Base-by-base conservation (phyloP, 2,113 vertebrate genomes). In the Plecturocebus donacophilus region DNA sequence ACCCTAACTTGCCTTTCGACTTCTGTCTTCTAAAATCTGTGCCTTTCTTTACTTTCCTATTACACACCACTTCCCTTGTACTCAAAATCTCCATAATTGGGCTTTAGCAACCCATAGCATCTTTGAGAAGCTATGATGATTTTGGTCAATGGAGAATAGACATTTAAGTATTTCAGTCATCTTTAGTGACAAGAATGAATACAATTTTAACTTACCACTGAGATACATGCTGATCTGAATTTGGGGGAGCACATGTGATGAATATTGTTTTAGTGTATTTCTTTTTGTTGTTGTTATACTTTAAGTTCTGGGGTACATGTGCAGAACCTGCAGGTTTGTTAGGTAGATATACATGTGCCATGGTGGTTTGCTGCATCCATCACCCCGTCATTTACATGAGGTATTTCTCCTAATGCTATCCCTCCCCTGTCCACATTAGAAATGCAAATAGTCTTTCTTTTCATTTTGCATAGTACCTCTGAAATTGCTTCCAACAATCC, bases 381-480 rank as follows among this genome's bases (percentile, higher is more conserved):
- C 16, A 3, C 14, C 49, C 49, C 1, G 14, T 52, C 49, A 52
- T 52, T 3, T 52, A 52, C 49, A 52, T 52, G 3, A 52, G 49
- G 7, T 52, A 52, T 52, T 17, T 52, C 49, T 52, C 14, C 49
- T 52, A 52, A 52, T 52, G 49, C 49, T 52, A 52, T 52, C 49
- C 49, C 14, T 52, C 49, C 49, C 49, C 49, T 52, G 49, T 52
- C 49, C 45, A 40, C 6, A 76, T n/a, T 49, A 49, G 17, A 20
- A 94, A 79, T 85, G 68, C 14, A 70, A 61, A 9, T 40, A 25
- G 35, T 75, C 71, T 97, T 89, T 40, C 27, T n/a, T 95, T 95
- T 87, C 47, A 66, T 47, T 49, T 94, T 66, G 3, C 12, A 17
- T 47, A 73, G 42, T 81, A 86, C 84, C 77, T 89, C 49, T 87